Evolutionary conservation across 2,888 invertebrate species (phyloP).

Genomic region (Papilio protenor): DNA sequence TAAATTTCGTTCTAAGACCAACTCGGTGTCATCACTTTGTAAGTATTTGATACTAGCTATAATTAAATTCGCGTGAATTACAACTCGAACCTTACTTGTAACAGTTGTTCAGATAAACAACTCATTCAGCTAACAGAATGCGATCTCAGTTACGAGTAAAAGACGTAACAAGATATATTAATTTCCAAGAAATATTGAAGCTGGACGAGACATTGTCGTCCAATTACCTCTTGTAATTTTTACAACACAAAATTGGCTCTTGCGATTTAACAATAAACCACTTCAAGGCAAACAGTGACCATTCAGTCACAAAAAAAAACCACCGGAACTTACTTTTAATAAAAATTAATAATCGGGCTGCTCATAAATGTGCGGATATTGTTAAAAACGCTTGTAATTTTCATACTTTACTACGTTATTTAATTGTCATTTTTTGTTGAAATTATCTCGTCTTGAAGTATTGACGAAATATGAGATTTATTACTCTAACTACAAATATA

Average conservation of each 20-base stretch:
- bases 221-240: conserved; percentile 1
- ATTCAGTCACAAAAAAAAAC: too few species aligned
- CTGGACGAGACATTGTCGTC: background rate
- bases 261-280: conserved; percentile 1
- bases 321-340: background rate
- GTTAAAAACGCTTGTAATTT: background rate
- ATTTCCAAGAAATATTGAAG: background rate
- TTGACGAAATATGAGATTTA: conserved; percentile 6
- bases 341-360: background rate
- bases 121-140: background rate
- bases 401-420: background rate
- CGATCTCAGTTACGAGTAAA: background rate
- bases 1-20: too few species aligned
- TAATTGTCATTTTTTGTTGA: background rate
- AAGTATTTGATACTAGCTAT: too few species aligned
- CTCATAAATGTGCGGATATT: background rate
- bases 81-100: too few species aligned
- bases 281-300: too few species aligned
- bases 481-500: background rate
- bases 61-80: too few species aligned
- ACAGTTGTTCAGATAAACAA: background rate
- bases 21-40: too few species aligned
- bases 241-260: conserved; percentile 4
- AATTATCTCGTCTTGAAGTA: background rate
- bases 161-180: background rate